phyloP scores from a whole-genome alignment of 2,113 vertebrate species.

The Antennarius striatus region DNA sequence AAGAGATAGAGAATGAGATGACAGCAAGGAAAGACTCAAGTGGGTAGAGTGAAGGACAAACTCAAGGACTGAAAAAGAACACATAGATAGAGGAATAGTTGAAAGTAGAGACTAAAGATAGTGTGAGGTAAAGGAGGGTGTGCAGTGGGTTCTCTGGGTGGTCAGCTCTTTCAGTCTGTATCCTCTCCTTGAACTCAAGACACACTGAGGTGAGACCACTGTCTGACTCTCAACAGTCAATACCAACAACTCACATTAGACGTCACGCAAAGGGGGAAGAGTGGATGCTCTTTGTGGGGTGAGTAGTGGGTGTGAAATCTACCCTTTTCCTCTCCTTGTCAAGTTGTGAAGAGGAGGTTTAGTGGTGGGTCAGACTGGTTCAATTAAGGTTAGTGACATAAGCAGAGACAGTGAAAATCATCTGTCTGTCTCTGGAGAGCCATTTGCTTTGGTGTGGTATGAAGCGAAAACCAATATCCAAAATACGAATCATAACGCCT shows the following conservation, averaged over 20 bases:
- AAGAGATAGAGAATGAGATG: slow-evolving; percentile 7
- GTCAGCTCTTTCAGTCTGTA: slow-evolving; percentile 27
- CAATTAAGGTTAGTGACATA: not conserved
- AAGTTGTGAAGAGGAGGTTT: slow-evolving; percentile 13
- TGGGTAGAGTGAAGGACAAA: not conserved
- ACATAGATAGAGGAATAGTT: slow-evolving; percentile 8
- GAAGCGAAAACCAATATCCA: no score
- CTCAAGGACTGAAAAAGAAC: not conserved
- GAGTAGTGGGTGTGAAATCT: slow-evolving; percentile 19
- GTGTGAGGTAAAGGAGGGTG: slow-evolving; percentile 10
- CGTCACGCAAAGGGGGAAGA: slow-evolving; percentile 26
- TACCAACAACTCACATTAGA: slow-evolving; percentile 46
- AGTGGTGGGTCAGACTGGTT: slow-evolving; percentile 1
- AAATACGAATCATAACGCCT: no score
- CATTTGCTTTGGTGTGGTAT: no score
- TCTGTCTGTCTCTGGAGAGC: no score
- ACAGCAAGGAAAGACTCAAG: slow-evolving; percentile 2
- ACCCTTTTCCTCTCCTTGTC: not conserved
- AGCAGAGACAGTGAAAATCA: no score
- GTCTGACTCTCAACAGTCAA: slow-evolving; percentile 46
- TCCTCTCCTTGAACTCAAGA: slow-evolving; percentile 64
- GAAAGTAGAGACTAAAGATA: slow-evolving; percentile 15
- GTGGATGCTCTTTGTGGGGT: slow-evolving; percentile 13
- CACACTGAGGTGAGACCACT: slow-evolving; percentile 51
- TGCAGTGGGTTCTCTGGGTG: slow-evolving; percentile 15